Evolutionary conservation across 1,140 invertebrate genomes (phyloP).

Genomic region (Leptestheria dahalacensis): DNA sequence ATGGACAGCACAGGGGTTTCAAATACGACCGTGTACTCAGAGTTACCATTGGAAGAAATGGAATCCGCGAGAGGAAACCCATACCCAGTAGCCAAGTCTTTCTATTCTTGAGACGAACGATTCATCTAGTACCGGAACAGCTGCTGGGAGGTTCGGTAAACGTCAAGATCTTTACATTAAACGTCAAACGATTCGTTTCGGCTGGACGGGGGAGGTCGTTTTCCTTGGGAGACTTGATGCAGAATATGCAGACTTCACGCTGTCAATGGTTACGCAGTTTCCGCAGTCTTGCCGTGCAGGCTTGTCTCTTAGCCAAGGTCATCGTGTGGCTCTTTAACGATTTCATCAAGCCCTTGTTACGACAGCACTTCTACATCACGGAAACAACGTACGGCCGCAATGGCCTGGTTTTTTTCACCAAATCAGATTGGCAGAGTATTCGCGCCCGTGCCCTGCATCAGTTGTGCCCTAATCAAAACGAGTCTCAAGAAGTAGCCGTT

Average conservation of each 20-base stretch:
- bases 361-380: conserved; percentile 6
- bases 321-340: background rate
- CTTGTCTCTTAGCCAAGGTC: conserved; percentile 1
- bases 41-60: background rate
- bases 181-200: conserved; percentile 1
- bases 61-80: no score
- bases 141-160: background rate
- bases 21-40: background rate
- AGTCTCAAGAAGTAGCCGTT: background rate
- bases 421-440: conserved; percentile 4
- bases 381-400: conserved; percentile 6
- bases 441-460: background rate
- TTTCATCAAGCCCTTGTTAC: conserved; percentile 7
- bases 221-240: conserved; percentile 1
- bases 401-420: background rate
- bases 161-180: background rate
- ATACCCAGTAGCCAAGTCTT: no score
- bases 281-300: background rate
- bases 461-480: background rate
- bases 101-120: no score
- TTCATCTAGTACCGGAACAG: background rate
- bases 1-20: background rate
- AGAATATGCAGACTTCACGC: background rate
- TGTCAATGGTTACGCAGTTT: background rate
- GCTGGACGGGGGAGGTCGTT: background rate